Evolutionary conservation across 2,797 vertebrate species (phyloP), one percentile per base, ranked within the genome.

Genomic region (Poecilia velifera): DNA sequence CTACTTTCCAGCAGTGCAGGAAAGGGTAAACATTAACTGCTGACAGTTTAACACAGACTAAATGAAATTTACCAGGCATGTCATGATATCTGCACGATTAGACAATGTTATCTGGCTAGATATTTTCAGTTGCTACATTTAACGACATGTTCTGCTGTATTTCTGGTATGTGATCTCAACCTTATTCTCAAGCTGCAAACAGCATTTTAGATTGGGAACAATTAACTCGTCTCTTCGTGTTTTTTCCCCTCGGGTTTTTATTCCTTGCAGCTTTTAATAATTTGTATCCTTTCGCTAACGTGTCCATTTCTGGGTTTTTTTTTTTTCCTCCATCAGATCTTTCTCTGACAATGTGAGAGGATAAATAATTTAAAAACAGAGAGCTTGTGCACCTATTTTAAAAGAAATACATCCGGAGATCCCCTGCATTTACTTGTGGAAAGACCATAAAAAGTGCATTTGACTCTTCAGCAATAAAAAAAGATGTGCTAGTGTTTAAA

Each of bases 301-400:
- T 74, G 47, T 76, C 66, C 34, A 18, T 34, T 71, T 71, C 6
- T 13, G 49, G 7, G 7, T 8, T 9, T 31, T 79, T 79, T 70
- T 34, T 34, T 34, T 34, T 34, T n/a, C 49, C 57, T 78, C 74
- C 72, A 72, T 77, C 71, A 73, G 34, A 74, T 84, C 77, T 28
- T 76, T 72, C 47, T 75, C 47, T 83, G 66, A 53, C 74, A 66
- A 25, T 16, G 68, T 73, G 53, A 64, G 49, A 41, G 18, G 62
- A 84, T 90, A 59, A 92, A 92, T 92, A 89, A 90, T 92, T 84
- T 31, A 91, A 74, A 73, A 43, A 47, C n/a, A 79, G 64, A 72
- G 72, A 83, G 76, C 76, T 74, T 9, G 14, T 82, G 83, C 46
- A 70, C 45, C 47, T 22, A 71, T 80, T 73, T 75, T 47, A 9